Conservation (phyloP, 2,888 invertebrate species). For the Scaptomyza caliginosa region DNA sequence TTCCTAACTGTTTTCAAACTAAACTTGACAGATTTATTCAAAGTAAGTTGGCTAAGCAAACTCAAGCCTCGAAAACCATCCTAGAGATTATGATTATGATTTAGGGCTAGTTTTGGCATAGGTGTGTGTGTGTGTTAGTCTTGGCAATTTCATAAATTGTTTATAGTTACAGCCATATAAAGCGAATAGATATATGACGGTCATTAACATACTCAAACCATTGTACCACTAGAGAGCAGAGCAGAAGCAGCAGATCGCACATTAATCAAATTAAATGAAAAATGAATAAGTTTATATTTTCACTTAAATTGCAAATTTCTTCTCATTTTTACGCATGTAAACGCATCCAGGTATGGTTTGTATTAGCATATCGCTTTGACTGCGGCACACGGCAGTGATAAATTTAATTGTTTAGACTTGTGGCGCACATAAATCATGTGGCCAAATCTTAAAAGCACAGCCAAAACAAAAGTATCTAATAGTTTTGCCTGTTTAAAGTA, state of each 20-base stretch:
- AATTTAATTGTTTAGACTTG: slow-evolving; percentile 69
- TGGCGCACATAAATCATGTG: slow-evolving; percentile 65
- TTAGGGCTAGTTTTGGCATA: no score
- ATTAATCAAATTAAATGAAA: slow-evolving; percentile 53
- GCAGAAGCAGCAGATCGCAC: not conserved
- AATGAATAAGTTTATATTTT: slow-evolving; percentile 35
- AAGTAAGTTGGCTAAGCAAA: no score
- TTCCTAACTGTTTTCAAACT: no score
- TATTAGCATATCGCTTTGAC: slow-evolving; percentile 32
- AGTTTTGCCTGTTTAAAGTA: slow-evolving; percentile 66
- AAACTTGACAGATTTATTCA: no score
- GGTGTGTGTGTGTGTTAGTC: slow-evolving; percentile 15
- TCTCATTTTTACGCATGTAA: not conserved
- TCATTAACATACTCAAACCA: slow-evolving; percentile 63
- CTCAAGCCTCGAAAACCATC: no score
- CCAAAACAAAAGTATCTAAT: slow-evolving; percentile 74
- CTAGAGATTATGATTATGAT: no score
- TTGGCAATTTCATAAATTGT: slow-evolving; percentile 66
- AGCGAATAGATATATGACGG: slow-evolving; percentile 61
- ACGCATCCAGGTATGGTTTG: slow-evolving; percentile 15
- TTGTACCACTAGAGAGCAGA: slow-evolving; percentile 7
- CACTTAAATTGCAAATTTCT: slow-evolving; percentile 50
- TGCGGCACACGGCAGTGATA: slow-evolving; percentile 48
- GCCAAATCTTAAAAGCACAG: slow-evolving; percentile 69
- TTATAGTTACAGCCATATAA: slow-evolving; percentile 71